Percentiles rank a stretch among this genome's conserved stretches.
These are phyloP conservation scores for Bruchidius siliquastri DNA, from an alignment of 2,888 invertebrate species.

Conservation along the genomic window DNA sequence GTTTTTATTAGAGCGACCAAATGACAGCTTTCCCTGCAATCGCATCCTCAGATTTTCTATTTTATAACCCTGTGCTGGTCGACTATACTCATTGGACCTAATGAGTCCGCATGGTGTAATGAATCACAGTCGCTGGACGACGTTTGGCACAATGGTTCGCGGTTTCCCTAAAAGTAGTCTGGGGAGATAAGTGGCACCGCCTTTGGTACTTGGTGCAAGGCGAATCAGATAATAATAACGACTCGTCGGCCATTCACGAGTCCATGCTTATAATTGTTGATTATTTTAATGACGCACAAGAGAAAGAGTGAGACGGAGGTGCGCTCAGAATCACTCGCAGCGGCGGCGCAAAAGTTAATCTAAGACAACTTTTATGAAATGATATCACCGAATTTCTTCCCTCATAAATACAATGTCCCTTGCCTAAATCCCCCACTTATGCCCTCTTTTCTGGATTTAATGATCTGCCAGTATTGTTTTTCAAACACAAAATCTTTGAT, in stretches of 20 bases:
- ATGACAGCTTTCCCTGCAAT: no score
- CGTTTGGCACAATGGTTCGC: constrained; percentile 9
- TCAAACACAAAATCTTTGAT: no score
- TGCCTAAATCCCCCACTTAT: no score
- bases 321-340: constrained; percentile 39
- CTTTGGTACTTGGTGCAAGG: constrained; percentile 32
- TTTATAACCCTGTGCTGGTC: neutral
- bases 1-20: no score
- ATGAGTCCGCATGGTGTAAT: constrained; percentile 20
- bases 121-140: constrained; percentile 15
- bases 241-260: constrained; percentile 33
- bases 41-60: neutral
- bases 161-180: constrained; percentile 32
- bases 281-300: constrained; percentile 45
- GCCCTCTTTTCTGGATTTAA: no score
- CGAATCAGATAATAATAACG: constrained; percentile 41
- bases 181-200: constrained; percentile 23
- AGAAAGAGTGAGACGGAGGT: constrained; percentile 2
- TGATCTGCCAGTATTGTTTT: no score
- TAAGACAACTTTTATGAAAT: no score
- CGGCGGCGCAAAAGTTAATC: constrained; percentile 28
- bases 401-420: no score
- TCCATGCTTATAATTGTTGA: constrained; percentile 45
- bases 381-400: no score
- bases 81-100: constrained; percentile 3